phyloP scores from a whole-genome alignment of 1,140 invertebrate genomes.

The Anastrepha ludens region DNA sequence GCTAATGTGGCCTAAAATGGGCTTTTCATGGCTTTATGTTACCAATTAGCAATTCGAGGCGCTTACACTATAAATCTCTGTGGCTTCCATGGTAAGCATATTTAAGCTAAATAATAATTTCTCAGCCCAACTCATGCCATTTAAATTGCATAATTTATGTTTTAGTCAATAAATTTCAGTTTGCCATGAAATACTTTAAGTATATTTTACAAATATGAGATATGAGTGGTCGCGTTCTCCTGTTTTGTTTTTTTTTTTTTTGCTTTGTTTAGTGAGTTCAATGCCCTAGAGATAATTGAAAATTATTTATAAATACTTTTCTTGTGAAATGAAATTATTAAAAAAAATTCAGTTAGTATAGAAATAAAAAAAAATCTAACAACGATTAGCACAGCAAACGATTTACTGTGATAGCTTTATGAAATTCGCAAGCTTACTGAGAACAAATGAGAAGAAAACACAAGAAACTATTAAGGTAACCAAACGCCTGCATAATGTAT shows the following conservation, averaged over 20 bases:
- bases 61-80: neutral
- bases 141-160: neutral
- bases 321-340: no score
- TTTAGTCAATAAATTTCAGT: neutral
- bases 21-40: neutral
- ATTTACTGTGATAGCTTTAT: neutral
- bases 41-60: neutral
- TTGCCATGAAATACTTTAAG: constrained; percentile 12
- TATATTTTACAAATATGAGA: neutral
- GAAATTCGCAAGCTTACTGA: neutral
- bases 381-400: neutral
- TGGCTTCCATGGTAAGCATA: neutral
- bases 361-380: neutral
- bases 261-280: neutral
- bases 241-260: neutral
- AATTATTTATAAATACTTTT: no score
- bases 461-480: no score
- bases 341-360: no score
- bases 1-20: no score
- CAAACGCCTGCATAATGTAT: no score
- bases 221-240: neutral
- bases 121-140: constrained; percentile 36
- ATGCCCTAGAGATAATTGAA: no score
- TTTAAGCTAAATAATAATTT: neutral
- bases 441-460: no score